Percentiles rank a stretch among this genome's conserved stretches.
These are phyloP conservation scores for Yponomeuta sedellus DNA, from an alignment of 2,888 invertebrate species.

Conservation along the genomic window DNA sequence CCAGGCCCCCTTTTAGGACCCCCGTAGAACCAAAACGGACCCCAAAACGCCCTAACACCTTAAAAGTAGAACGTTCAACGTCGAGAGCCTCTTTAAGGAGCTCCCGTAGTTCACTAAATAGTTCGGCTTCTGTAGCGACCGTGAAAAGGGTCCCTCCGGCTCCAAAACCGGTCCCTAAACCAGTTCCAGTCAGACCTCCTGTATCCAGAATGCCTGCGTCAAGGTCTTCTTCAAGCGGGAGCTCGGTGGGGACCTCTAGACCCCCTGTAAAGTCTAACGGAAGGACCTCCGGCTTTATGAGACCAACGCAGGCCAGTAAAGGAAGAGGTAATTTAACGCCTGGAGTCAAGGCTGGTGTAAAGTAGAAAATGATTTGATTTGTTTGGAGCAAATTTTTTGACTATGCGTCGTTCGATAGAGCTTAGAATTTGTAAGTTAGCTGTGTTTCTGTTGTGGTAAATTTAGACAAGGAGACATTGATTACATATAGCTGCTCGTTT, in stretches of 20 bases:
- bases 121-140: constrained; percentile 86
- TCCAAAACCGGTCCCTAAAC: constrained; percentile 58
- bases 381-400: not conserved
- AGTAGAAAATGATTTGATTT: constrained; percentile 33
- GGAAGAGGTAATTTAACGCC: constrained; percentile 76
- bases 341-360: constrained; percentile 48
- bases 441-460: no score
- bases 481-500: no score
- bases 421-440: no score
- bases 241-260: constrained; percentile 68
- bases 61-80: constrained; percentile 84
- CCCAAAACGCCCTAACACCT: constrained; percentile 50
- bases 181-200: constrained; percentile 70
- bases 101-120: constrained; percentile 89
- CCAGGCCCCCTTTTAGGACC: constrained; percentile 55
- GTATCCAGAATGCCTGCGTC: constrained; percentile 63
- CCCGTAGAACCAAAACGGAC: constrained; percentile 51
- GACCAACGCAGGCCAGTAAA: constrained; percentile 89
- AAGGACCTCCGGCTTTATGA: constrained; percentile 84
- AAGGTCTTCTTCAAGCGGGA: constrained; percentile 64
- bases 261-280: constrained; percentile 53
- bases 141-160: constrained; percentile 81
- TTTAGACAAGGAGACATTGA: no score
- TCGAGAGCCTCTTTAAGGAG: constrained; percentile 88
- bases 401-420: no score